Base-by-base conservation (phyloP, 2,888 invertebrate genomes). In the Agrilus cyanescens region DNA sequence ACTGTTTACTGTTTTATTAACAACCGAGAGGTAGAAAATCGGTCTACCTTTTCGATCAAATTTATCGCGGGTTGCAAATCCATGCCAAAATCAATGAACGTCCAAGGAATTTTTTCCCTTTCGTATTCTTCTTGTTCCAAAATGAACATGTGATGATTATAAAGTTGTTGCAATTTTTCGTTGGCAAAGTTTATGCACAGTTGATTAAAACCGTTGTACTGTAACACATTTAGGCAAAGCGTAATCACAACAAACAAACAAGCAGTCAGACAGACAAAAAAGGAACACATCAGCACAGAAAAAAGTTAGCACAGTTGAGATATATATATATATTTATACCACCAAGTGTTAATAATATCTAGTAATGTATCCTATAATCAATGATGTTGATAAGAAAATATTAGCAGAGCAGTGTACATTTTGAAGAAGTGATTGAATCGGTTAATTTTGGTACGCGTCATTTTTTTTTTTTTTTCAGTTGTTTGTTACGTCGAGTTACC, bases 161-260 rank as follows among this genome's bases (percentile, higher is more conserved):
- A 93, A 76, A 87, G 93, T 67, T 93, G 93, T 72, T 93, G 91
- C 58, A 93, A 78, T 70, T 88, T 86, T 74, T 93, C 91, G 70
- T 93, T 93, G 62, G 89, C 88, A 77, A 89, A 93, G 77, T 93
- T 93, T 79, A 93, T 89, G 77, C 91, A 91, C 65, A 93, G 78
- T 71, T 93, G 91, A 74, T 93, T 90, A 77, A 91, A 91, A 65
- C 88, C 83, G 75, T 93, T 93, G 75, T 77, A 83, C 90, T 90
- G 78, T 52, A 62, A 61, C 44, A 43, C 45, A 47, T 45, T 49
- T 36, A 48, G 38, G 41, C 40, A 16, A 46, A 29, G 44, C 44
- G 15, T 42, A 16, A 42, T 15, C 31, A 29, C 25, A 10, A 25
- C 8, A 25, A 25, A 25, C 25, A 25, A 10, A 25, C 25, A 25